Base-by-base conservation (phyloP, 2,888 invertebrate species). In the Xylophagus ater region DNA sequence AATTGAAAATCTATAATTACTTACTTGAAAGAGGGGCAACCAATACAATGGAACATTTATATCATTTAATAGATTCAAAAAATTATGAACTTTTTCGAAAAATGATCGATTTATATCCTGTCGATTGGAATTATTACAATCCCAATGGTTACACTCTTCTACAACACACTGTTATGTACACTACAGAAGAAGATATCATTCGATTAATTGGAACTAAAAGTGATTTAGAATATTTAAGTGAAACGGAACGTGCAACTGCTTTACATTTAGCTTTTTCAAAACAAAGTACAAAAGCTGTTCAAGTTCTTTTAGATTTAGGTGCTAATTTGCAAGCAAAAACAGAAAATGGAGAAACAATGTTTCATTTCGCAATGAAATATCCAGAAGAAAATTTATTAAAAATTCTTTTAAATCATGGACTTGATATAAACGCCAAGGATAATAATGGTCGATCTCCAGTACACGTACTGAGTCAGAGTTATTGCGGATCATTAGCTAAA, bases 241-340 rank as follows among this genome's bases (percentile, higher is more conserved):
- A 34, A 15, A 12, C 23, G 17, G 24, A 34, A 24, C 17, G 17
- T 25, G 34, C 25, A 9, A 34, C 34, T 25, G 24, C 34, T 10
- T 17, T 34, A 15, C 34, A 34, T 25, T 17, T 24, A 21, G 34
- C 24, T 4, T 34, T 34, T 34, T 34, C 34, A 21, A 21, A 25
- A 10, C 17, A 21, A 9, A 34, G 25, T 25, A 17, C 15, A n/a
- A 25, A 34, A 15, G 34, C 34, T 24, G 25, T 34, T n/a, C 24
- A 34, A 25, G 5, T 34, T 6, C 12, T 34, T 10, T 7, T 34
- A 10, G 25, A 34, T 25, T n/a, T 24, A 15, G 34, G 34, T 3
- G 34, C 34, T 3, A 15, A 34, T 25, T 10, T 15, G 3, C 34
- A 17, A 8, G 34, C 34, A 9, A 24, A 24, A 23, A 25, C 34